These are phyloP conservation scores for Leptoteleia sp. DNA, from an alignment of 1,140 invertebrate species.

Conservation along the genomic window DNA sequence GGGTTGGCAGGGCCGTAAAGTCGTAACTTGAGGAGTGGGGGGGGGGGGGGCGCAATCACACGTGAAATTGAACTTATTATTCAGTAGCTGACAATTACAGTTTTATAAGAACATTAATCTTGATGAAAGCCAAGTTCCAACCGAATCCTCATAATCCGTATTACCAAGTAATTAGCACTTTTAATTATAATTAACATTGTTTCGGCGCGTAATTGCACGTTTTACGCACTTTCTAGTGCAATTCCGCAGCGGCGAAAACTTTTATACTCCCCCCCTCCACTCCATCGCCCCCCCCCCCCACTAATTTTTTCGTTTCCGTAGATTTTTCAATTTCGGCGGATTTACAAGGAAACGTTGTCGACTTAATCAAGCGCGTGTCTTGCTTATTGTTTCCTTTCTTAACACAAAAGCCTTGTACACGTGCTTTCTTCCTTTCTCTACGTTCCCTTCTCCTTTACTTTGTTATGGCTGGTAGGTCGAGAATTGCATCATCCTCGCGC, in stretches of 20 bases:
- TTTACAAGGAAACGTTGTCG: constrained; percentile 64
- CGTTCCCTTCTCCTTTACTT: constrained; percentile 17
- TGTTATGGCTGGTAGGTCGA: constrained; percentile 16
- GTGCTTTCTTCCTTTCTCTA: constrained; percentile 4
- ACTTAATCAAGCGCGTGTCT: constrained; percentile 71
- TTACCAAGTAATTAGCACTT: constrained; percentile 41
- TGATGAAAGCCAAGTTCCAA: constrained; percentile 46
- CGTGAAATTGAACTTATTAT: no score
- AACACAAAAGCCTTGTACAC: constrained; percentile 12
- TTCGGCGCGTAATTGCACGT: constrained; percentile 28
- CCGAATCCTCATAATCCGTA: no score
- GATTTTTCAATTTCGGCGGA: constrained; percentile 56
- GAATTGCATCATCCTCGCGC: constrained; percentile 44
- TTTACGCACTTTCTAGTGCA: not conserved
- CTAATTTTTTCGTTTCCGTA: constrained; percentile 11
- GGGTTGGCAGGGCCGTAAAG: no score
- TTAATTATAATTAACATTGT: constrained; percentile 46
- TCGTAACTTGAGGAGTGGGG: no score
- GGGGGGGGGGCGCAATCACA: no score
- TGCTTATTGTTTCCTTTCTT: constrained; percentile 53
- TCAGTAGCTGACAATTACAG: constrained; percentile 47
- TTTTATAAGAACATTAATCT: constrained; percentile 46
- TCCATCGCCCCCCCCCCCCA: no score
- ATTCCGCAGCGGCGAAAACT: constrained; percentile 7
- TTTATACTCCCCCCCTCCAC: not conserved